Evolutionary conservation across 2,113 vertebrate species (phyloP).

Genomic region (Halcyon malimbica): DNA sequence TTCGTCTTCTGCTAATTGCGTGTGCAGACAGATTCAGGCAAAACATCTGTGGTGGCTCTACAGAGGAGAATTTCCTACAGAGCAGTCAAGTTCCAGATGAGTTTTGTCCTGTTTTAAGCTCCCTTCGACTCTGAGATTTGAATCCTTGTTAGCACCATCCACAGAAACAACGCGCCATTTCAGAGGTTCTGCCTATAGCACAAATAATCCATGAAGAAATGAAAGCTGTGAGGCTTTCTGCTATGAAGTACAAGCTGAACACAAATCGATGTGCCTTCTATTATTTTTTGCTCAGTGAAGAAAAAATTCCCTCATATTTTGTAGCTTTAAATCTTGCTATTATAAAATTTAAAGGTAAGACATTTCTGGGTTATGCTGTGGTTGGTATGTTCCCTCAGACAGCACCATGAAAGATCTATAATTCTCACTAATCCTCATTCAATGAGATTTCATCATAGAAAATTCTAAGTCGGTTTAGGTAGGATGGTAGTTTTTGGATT

Average conservation of each 20-base stretch:
- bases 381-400: neutral
- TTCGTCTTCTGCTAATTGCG: conserved; percentile 15
- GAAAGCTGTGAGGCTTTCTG: neutral
- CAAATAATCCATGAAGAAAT: neutral
- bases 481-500: neutral
- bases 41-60: conserved; percentile 6
- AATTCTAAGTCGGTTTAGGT: conserved; percentile 14
- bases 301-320: neutral
- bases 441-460: neutral
- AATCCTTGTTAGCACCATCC: neutral
- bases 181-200: neutral
- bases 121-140: neutral
- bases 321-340: neutral
- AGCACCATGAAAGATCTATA: neutral
- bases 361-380: neutral
- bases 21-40: conserved; percentile 12
- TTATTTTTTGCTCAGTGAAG: neutral
- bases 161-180: neutral
- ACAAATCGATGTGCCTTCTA: neutral
- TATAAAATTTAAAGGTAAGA: neutral
- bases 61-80: neutral
- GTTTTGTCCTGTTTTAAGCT: conserved; percentile 18
- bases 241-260: neutral
- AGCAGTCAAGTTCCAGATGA: conserved; percentile 17
- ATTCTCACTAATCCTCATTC: conserved; percentile 20